Evolutionary conservation across 2,797 vertebrate genomes (phyloP).

Genomic region (Chaetodon trifasciatus): DNA sequence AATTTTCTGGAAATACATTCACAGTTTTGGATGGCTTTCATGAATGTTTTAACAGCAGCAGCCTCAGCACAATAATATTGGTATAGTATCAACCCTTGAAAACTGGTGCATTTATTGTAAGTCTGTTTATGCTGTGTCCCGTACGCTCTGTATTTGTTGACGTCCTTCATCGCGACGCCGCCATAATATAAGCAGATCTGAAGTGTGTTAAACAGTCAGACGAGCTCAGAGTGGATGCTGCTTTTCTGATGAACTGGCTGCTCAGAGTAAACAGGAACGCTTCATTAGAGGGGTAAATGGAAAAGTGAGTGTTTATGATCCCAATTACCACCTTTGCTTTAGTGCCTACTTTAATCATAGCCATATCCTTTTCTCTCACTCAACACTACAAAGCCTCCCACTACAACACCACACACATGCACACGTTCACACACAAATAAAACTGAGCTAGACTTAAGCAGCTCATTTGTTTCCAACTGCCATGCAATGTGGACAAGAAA

Average conservation of each 20-base stretch:
- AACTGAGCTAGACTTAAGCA: constrained; percentile 31
- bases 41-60: not conserved
- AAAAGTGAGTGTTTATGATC: constrained; percentile 87
- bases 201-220: constrained; percentile 36
- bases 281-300: constrained; percentile 80
- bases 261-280: constrained; percentile 74
- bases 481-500: constrained; percentile 29
- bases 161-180: constrained; percentile 35
- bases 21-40: not conserved
- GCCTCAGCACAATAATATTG: not conserved
- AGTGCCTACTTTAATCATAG: constrained; percentile 83
- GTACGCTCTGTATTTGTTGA: constrained; percentile 26
- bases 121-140: not conserved
- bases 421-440: constrained; percentile 50
- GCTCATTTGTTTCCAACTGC: constrained; percentile 35
- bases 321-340: constrained; percentile 85
- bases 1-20: not conserved
- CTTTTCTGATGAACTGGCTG: constrained; percentile 65
- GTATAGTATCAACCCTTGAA: not conserved
- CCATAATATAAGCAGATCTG: constrained; percentile 45
- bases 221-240: constrained; percentile 44
- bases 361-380: constrained; percentile 73
- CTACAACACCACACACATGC: constrained; percentile 51
- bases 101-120: not conserved
- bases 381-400: constrained; percentile 62